phyloP scores from a whole-genome alignment of 2,888 invertebrate species.

The Nomada fabriciana region DNA sequence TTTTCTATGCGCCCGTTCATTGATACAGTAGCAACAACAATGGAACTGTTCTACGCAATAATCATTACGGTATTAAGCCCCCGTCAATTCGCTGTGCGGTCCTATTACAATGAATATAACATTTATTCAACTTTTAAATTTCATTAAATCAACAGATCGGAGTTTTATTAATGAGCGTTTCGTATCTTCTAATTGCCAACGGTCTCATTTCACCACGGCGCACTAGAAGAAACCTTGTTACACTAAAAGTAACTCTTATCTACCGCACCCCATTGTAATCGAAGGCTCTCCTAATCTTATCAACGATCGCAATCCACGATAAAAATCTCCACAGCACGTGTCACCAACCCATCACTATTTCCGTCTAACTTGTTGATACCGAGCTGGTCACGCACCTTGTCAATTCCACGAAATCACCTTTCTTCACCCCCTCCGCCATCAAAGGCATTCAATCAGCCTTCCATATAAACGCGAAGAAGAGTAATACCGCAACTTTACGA shows the following conservation, averaged over 20 bases:
- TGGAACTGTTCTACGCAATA: no score
- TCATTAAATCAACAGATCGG: background rate
- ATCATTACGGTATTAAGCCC: no score
- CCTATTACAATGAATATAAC: background rate
- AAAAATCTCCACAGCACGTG: slow-evolving; percentile 1
- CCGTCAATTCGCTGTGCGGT: no score
- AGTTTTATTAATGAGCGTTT: background rate
- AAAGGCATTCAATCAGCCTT: slow-evolving; percentile 30
- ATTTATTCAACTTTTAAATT: background rate
- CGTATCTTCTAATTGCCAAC: background rate
- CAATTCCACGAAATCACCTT: slow-evolving; percentile 7
- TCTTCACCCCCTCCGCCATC: slow-evolving; percentile 1
- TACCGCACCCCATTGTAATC: background rate
- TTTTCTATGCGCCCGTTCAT: no score
- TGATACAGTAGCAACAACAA: no score
- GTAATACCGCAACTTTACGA: slow-evolving; percentile 19
- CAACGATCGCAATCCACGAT: background rate
- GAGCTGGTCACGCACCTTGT: slow-evolving; percentile 12
- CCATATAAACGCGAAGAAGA: slow-evolving; percentile 8
- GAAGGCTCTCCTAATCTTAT: background rate
- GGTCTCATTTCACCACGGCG: background rate
- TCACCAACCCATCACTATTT: background rate
- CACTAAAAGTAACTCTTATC: background rate
- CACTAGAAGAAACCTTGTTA: background rate
- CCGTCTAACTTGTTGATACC: slow-evolving; percentile 29